Evolutionary conservation across 2,113 vertebrate genomes (phyloP).

Genomic region (Zonotrichia leucophrys): DNA sequence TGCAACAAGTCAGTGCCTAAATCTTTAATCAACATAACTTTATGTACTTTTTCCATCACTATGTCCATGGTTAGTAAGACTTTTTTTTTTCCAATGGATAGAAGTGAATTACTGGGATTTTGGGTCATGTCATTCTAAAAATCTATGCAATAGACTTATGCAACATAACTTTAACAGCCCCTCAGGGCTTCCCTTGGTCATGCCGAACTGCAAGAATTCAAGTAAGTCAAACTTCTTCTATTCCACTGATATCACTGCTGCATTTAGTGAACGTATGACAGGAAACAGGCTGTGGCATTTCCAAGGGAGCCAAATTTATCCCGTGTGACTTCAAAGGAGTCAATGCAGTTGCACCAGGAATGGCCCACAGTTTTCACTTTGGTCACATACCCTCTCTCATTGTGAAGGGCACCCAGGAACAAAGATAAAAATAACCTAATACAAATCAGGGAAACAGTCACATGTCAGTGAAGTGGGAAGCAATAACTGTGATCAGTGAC

Average conservation of each 20-base stretch:
- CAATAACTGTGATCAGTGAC: neutral
- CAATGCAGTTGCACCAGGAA: neutral
- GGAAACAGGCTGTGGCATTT: slow-evolving; percentile 50
- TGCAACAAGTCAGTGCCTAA: neutral
- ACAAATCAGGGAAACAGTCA: neutral
- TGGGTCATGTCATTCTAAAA: neutral
- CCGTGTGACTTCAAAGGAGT: neutral
- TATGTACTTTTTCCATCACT: neutral
- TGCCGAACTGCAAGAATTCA: neutral
- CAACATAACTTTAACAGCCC: neutral
- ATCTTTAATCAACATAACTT: neutral
- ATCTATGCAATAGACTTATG: neutral
- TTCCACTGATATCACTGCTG: slow-evolving; percentile 57
- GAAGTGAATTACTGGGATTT: neutral
- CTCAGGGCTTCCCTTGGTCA: neutral
- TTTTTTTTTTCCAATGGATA: neutral
- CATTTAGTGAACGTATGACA: slow-evolving; percentile 63
- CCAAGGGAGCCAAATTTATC: slow-evolving; percentile 49
- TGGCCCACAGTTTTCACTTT: neutral
- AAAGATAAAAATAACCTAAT: slow-evolving; percentile 48
- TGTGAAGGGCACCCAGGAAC: slow-evolving; percentile 49
- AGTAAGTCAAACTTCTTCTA: slow-evolving; percentile 6
- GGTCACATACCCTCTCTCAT: neutral
- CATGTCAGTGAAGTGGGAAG: neutral
- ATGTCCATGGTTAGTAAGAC: neutral